Evolutionary conservation across 2,797 vertebrate species (phyloP).

Genomic region (Hoplostethus atlanticus): DNA sequence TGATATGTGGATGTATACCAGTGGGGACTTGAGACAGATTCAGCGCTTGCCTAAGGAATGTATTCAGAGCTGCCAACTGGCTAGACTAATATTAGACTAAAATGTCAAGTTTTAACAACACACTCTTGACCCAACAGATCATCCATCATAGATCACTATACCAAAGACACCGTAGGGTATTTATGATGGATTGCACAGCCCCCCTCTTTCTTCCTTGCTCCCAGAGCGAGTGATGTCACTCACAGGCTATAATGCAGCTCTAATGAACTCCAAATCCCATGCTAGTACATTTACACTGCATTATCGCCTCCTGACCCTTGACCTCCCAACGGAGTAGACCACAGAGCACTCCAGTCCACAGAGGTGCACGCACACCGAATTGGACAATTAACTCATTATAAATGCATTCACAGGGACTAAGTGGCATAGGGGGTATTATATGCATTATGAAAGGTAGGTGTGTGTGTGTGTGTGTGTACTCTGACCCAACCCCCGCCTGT

Average conservation of each 20-base stretch:
- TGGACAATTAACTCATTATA: slow-evolving; percentile 53
- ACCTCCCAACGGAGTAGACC: slow-evolving; percentile 69
- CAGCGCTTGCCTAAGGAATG: slow-evolving; percentile 4
- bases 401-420: slow-evolving; percentile 50
- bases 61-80: slow-evolving; percentile 18
- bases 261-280: slow-evolving; percentile 80
- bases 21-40: not conserved
- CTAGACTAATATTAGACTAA: slow-evolving; percentile 7
- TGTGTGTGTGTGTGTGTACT: slow-evolving; percentile 25
- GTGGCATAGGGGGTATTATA: slow-evolving; percentile 5
- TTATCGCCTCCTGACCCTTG: slow-evolving; percentile 77
- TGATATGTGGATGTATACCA: slow-evolving; percentile 10
- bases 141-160: slow-evolving; percentile 37
- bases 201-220: slow-evolving; percentile 44
- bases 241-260: slow-evolving; percentile 75
- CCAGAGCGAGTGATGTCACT: slow-evolving; percentile 74
- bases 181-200: slow-evolving; percentile 35
- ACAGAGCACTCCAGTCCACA: slow-evolving; percentile 54
- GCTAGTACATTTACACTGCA: slow-evolving; percentile 76
- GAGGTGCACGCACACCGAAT: slow-evolving; percentile 39
- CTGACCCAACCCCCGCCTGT: slow-evolving; percentile 2
- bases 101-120: slow-evolving; percentile 15
- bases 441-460: slow-evolving; percentile 32
- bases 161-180: slow-evolving; percentile 41
- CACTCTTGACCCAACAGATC: slow-evolving; percentile 25